Evolutionary conservation across 2,888 invertebrate genomes (phyloP), one percentile per base, ranked within the genome.

Genomic region (Chrysopilus asiliformis): DNA sequence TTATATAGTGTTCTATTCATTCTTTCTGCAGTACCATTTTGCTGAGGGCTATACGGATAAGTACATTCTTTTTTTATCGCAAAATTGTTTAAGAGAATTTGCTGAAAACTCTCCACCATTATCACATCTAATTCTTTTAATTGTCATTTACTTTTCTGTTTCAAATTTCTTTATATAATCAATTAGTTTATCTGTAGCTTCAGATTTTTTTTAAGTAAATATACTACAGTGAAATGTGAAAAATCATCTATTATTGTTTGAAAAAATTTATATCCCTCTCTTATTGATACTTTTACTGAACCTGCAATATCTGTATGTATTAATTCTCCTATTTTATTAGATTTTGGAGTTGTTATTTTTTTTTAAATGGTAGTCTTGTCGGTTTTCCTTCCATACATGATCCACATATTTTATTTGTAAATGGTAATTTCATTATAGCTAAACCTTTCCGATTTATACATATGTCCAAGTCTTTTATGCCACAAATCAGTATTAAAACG

Each of bases 11-110:
- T 31, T 30, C 45, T 40, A 26, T 49, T 49, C 28, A 38, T 46
- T 27, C 44, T 42, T 36, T 48, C 44, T 16, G 43, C 49, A 17
- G 41, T 43, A 30, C 49, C 46, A 35, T 48, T 51, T 13, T 46
- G 34, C 36, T 49, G 43, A 40, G 46, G 47, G 32, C 44, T 43
- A 36, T 49, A 49, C 3, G 46, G 39, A 39, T 48, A 47, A 36
- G 45, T 44, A 16, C 43, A 30, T 29, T 44, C 37, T 31, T 35
- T 48, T 45, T 18, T 47, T 36, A 24, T 33, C 41, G n/a, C 36
- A 37, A 34, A 47, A 45, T 10, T 45, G 25, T 40, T 32, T 39
- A 31, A 50, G 29, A 28, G 40, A 27, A 14, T 13, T 28, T 40
- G 47, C 42, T 14, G 40, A 31, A 19, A 36, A 42, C 29, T 44